Evolutionary conservation across 2,797 vertebrate species (phyloP).

Genomic region (Menidia menidia): DNA sequence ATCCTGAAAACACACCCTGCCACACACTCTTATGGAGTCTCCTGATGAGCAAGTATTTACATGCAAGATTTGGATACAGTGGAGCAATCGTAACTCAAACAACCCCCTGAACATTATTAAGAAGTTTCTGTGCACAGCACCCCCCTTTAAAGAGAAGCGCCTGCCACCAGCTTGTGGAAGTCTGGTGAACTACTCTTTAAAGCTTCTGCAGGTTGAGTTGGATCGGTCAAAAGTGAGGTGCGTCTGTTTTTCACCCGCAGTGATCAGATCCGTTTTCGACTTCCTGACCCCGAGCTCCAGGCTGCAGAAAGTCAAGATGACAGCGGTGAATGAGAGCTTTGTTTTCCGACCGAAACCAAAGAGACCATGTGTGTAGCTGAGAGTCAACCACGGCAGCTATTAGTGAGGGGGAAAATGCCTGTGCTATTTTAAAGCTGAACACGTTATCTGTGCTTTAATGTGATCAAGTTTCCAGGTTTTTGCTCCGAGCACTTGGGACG

Average conservation of each 20-base stretch:
- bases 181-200: background rate
- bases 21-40: background rate
- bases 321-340: constrained; percentile 58
- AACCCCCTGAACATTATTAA: background rate
- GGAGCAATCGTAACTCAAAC: background rate
- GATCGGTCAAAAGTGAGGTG: constrained; percentile 3
- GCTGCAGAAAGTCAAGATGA: constrained; percentile 28
- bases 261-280: constrained; percentile 39
- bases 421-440: background rate
- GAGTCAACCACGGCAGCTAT: constrained; percentile 27
- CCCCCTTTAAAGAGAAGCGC: background rate
- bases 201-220: constrained; percentile 1
- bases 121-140: background rate
- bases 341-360: constrained; percentile 35
- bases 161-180: background rate
- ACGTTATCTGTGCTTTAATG: constrained; percentile 11
- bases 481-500: background rate
- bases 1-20: background rate
- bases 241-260: constrained; percentile 27
- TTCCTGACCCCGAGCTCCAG: constrained; percentile 26
- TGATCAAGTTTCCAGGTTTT: constrained; percentile 6
- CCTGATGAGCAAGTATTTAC: background rate
- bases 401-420: constrained; percentile 35
- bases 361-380: constrained; percentile 20
- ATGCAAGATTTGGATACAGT: background rate